These are phyloP conservation scores for Babylonia areolata DNA, from an alignment of 1,140 invertebrate genomes.

Conservation along the genomic window DNA sequence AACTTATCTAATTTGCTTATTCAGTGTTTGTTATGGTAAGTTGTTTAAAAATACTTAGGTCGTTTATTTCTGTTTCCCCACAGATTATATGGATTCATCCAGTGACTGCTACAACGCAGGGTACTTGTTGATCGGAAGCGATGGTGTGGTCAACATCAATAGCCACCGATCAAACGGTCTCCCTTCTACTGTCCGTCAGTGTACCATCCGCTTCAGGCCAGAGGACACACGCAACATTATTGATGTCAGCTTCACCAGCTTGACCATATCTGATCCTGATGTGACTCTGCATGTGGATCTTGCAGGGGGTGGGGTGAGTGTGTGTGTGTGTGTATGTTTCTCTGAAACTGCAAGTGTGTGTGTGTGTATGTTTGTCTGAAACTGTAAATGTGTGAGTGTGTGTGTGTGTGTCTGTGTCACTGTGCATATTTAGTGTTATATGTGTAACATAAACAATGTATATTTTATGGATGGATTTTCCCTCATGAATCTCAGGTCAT, in stretches of 20 bases:
- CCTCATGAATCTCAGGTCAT: too few species aligned
- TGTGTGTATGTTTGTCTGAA: too few species aligned
- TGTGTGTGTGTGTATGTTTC: too few species aligned
- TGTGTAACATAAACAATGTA: too few species aligned
- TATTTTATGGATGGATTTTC: too few species aligned
- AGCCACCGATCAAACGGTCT: not conserved
- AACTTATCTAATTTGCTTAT: too few species aligned
- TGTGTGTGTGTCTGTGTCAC: not conserved
- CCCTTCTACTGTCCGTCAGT: not conserved
- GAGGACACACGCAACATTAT: not conserved
- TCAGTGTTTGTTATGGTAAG: too few species aligned
- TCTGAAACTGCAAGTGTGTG: too few species aligned
- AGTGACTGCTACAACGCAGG: conserved; percentile 10
- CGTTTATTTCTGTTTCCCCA: not conserved
- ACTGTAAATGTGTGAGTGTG: not conserved
- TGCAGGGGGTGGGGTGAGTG: conserved; percentile 8
- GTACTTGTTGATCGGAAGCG: not conserved
- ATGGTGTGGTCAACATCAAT: conserved; percentile 20
- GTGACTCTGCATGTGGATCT: conserved; percentile 26
- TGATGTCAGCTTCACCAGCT: not conserved
- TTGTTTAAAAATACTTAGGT: too few species aligned
- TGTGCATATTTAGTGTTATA: too few species aligned
- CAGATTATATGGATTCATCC: conserved; percentile 12
- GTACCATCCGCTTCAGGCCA: conserved; percentile 13
- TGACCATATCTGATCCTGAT: conserved; percentile 3